A percentile compares a stretch with the other conserved stretches of the same genome.
Conservation (phyloP, 2,797 vertebrate genomes). For the Sphenodon punctatus region DNA sequence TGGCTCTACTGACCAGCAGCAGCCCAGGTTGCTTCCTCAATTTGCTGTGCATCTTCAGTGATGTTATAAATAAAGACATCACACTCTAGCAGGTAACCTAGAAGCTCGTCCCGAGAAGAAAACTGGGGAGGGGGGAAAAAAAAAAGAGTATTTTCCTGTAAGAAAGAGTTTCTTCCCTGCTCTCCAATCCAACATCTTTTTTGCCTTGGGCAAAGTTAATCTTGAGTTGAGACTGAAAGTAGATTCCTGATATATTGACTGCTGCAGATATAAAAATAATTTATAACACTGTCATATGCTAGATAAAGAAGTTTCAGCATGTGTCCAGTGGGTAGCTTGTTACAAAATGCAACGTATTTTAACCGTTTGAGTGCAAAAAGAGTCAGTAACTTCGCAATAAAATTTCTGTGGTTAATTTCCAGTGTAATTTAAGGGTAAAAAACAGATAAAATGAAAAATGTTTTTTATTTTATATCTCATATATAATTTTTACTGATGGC, state of each 20-base stretch:
- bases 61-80: conserved; percentile 90
- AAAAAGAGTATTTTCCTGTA: not conserved
- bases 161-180: too few relatives aligned
- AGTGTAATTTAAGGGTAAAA: not conserved
- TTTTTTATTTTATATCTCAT: not conserved
- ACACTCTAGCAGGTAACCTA: conserved; percentile 82
- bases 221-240: not conserved
- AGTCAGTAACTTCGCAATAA: not conserved
- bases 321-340: not conserved
- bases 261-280: not conserved
- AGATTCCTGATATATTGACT: not conserved
- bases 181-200: not conserved
- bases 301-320: not conserved
- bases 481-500: not conserved
- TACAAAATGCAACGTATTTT: too few relatives aligned
- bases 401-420: not conserved
- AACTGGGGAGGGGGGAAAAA: conserved; percentile 70
- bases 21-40: conserved; percentile 89
- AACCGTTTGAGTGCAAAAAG: not conserved
- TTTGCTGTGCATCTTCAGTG: conserved; percentile 79
- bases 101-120: conserved; percentile 72
- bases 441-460: too few relatives aligned
- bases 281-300: not conserved
- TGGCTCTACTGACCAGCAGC: conserved; percentile 80
- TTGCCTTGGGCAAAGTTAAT: not conserved